Evolutionary conservation across 2,113 vertebrate genomes (phyloP).

Genomic region (Entomyzon cyanotis): DNA sequence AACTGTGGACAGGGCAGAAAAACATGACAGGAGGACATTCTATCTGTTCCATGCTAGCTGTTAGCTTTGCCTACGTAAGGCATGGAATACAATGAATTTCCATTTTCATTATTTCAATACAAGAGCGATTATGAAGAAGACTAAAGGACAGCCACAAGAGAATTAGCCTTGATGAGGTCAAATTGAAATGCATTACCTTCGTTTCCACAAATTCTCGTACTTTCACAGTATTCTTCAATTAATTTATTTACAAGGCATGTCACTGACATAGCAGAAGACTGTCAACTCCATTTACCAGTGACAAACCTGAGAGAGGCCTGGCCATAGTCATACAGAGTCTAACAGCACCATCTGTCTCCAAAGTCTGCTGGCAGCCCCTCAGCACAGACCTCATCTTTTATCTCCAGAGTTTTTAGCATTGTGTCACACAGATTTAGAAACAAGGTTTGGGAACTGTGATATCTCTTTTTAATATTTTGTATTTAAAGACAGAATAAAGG

Average conservation of each 20-base stretch:
- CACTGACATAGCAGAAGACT: not conserved
- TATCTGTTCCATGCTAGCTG: not conserved
- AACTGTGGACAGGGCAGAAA: not conserved
- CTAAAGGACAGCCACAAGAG: not conserved
- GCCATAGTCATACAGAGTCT: not conserved
- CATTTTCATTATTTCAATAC: not conserved
- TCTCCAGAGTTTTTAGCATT: not conserved
- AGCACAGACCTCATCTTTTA: not conserved
- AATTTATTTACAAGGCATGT: not conserved
- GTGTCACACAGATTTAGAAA: not conserved
- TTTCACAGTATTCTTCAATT: not conserved
- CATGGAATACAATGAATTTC: not conserved
- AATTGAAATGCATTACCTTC: not conserved
- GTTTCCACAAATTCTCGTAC: not conserved
- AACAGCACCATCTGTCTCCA: not conserved
- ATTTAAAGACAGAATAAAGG: not conserved
- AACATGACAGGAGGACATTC: not conserved
- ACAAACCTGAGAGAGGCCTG: not conserved
- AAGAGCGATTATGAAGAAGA: not conserved
- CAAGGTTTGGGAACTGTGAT: not conserved
- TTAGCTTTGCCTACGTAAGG: not conserved
- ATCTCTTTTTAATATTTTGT: not conserved
- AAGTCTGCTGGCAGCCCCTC: rapidly evolving
- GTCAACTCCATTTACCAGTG: not conserved
- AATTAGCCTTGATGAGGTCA: not conserved